phyloP scores from a whole-genome alignment of 2,113 vertebrate species.

The Scolopax mira region DNA sequence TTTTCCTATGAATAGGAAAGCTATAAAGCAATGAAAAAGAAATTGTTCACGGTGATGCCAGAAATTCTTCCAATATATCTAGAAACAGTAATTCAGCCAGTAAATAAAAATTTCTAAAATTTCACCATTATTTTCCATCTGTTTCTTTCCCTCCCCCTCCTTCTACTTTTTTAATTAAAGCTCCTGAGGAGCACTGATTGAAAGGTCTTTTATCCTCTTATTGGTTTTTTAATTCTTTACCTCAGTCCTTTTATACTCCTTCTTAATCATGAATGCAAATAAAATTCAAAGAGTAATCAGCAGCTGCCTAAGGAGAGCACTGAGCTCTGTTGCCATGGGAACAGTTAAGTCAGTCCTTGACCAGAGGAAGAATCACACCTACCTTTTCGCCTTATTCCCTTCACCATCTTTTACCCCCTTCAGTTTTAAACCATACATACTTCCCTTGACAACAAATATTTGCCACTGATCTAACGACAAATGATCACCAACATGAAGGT shows the following conservation, averaged over 20 bases:
- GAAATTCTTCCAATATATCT: conserved; percentile 9
- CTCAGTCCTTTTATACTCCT: conserved; percentile 70
- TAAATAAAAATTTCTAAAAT: conserved; percentile 65
- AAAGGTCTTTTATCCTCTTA: conserved; percentile 76
- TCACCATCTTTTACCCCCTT: not conserved
- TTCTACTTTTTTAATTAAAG: conserved; percentile 75
- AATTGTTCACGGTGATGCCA: not conserved
- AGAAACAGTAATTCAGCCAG: conserved; percentile 5
- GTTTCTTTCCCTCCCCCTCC: not conserved
- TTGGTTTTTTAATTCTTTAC: conserved; percentile 70
- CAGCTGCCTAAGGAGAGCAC: conserved; percentile 69
- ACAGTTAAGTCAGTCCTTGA: conserved; percentile 74
- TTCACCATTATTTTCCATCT: not conserved
- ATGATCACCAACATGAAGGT: not conserved
- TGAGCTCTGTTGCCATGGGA: conserved; percentile 74
- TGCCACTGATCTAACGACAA: not conserved
- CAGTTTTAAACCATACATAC: not conserved
- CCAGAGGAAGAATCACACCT: conserved; percentile 62
- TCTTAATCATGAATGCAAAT: conserved; percentile 81
- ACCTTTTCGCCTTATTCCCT: not conserved
- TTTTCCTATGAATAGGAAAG: no score
- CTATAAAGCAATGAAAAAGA: not conserved
- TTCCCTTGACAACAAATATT: not conserved
- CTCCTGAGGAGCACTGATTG: conserved; percentile 68
- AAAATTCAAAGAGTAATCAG: conserved; percentile 79